Evolutionary conservation across 2,888 invertebrate species (phyloP).

Genomic region (Cartodere bifasciata): DNA sequence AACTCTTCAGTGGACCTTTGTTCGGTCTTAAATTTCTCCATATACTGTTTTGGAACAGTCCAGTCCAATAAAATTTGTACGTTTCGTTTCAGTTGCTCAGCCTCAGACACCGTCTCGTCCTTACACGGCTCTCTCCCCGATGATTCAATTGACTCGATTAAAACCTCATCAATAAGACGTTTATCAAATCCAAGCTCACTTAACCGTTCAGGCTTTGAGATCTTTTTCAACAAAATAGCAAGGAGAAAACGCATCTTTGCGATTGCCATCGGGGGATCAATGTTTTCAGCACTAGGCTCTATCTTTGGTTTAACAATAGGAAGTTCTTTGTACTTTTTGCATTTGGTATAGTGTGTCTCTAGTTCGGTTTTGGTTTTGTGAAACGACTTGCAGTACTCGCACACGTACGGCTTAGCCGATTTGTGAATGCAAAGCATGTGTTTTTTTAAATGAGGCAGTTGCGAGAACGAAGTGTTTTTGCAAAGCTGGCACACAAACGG

Average conservation of each 20-base stretch:
- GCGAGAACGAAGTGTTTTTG: slow-evolving; percentile 59
- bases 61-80: slow-evolving; percentile 66
- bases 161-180: slow-evolving; percentile 67
- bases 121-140: slow-evolving; percentile 58
- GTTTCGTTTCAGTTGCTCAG: slow-evolving; percentile 57
- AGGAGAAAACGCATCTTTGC: slow-evolving; percentile 67
- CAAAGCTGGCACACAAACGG: slow-evolving; percentile 65
- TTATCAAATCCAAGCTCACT: slow-evolving; percentile 63
- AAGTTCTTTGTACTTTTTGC: slow-evolving; percentile 25
- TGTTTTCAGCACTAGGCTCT: slow-evolving; percentile 20
- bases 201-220: slow-evolving; percentile 66
- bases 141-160: slow-evolving; percentile 62
- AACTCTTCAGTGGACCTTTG: slow-evolving; percentile 68
- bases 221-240: slow-evolving; percentile 69
- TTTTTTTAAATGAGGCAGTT: slow-evolving; percentile 75
- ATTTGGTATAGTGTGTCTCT: slow-evolving; percentile 48
- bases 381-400: slow-evolving; percentile 56
- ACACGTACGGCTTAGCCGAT: slow-evolving; percentile 64
- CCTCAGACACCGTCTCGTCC: slow-evolving; percentile 42
- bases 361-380: slow-evolving; percentile 66
- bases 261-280: slow-evolving; percentile 47
- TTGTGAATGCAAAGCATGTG: slow-evolving; percentile 80
- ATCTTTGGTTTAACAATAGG: slow-evolving; percentile 22
- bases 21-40: slow-evolving; percentile 61
- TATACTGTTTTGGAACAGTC: slow-evolving; percentile 67